Evolutionary conservation across 2,888 invertebrate species (phyloP).

Genomic region (Luperina nickerlii): DNA sequence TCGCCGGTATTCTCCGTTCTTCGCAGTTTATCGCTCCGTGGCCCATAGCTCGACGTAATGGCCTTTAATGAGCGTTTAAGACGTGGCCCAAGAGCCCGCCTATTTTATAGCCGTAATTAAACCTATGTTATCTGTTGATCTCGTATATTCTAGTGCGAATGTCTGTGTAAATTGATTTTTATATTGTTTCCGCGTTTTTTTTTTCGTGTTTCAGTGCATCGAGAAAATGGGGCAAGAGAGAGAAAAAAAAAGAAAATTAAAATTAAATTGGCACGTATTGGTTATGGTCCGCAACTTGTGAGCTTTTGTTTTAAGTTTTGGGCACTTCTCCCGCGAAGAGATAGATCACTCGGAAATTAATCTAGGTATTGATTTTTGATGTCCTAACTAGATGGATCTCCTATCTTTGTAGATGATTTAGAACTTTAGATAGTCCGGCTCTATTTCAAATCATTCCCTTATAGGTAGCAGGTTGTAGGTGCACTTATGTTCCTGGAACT

Average conservation of each 20-base stretch:
- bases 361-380: too few species aligned
- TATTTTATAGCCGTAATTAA: slow-evolving; percentile 89
- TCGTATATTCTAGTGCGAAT: slow-evolving; percentile 76
- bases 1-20: slow-evolving; percentile 58
- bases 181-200: slow-evolving; percentile 47
- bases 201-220: background rate
- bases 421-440: too few species aligned
- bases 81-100: slow-evolving; percentile 75
- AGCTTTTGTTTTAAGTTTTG: background rate
- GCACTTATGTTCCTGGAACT: too few species aligned
- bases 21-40: slow-evolving; percentile 79
- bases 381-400: too few species aligned
- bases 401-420: too few species aligned
- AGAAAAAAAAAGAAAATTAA: background rate
- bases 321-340: background rate
- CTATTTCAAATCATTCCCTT: too few species aligned
- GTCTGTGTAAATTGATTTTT: slow-evolving; percentile 76
- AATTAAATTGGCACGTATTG: background rate
- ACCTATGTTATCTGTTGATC: slow-evolving; percentile 80
- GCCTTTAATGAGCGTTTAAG: slow-evolving; percentile 85
- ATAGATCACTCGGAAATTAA: background rate
- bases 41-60: slow-evolving; percentile 74
- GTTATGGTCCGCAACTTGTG: too few species aligned
- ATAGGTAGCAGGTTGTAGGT: too few species aligned
- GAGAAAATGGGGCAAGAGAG: background rate